Evolutionary conservation across 2,797 vertebrate species (phyloP), one percentile per base, ranked within the genome.

Genomic region (Sebastes taczanowskii): DNA sequence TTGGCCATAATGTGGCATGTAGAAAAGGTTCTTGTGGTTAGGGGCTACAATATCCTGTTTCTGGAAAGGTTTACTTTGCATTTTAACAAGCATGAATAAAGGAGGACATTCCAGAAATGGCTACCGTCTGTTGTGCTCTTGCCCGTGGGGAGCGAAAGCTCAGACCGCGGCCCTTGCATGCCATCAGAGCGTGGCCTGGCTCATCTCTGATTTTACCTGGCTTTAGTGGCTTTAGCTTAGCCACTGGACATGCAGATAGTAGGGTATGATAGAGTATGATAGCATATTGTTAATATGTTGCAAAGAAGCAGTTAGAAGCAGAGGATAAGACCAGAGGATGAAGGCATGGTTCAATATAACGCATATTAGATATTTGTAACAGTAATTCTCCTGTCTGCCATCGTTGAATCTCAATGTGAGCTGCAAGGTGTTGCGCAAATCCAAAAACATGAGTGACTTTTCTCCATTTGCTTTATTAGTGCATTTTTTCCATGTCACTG

Each of bases 31-130:
- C 92, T 93, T 77, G 86, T 94, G 93, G 93, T 95, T 95, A 85
- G 93, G 89, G 93, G 93, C 94, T 91, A 94, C 88, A 96, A 95
- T 95, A 95, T 96, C 95, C 95, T 95, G 95, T 95, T 95, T 95
- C 93, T 93, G 92, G 85, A 94, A 94, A 93, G 92, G 93, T 96
- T 95, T 95, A 94, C 91, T 94, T 94, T 93, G 94, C 94, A 94
- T 95, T 93, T 95, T 95, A 96, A 95, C 93, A 95, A 94, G 94
- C 92, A 92, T 92, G 92, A 94, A 96, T 95, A 95, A 94, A 92
- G 87, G 80, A 93, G 84, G 88, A 95, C 95, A 96, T 96, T 96
- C 95, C 95, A 95, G 89, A 90, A 90, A 94, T 91, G 89, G 88
- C 93, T 92, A 91, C 89, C 83, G 86, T 94, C 94, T 95, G 94